Evolutionary conservation across 2,113 vertebrate genomes (phyloP).

Genomic region (Nanorana parkeri): DNA sequence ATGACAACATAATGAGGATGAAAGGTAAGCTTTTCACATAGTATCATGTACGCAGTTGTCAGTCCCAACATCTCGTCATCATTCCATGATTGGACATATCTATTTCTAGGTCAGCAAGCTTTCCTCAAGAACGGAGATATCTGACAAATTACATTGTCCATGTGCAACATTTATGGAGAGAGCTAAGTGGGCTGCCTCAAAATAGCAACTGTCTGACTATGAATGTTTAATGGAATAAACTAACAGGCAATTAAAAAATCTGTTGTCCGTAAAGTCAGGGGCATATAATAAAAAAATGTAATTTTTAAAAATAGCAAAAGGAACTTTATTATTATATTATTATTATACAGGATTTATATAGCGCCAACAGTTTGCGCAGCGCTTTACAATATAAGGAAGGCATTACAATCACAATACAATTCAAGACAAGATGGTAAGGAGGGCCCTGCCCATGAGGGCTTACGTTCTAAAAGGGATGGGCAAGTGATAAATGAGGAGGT

Average conservation of each 20-base stretch:
- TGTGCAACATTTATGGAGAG: background rate
- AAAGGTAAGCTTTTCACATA: conserved; percentile 5
- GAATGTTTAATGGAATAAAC: background rate
- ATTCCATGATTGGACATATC: background rate
- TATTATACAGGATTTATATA: no score
- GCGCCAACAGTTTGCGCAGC: no score
- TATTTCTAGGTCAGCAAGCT: conserved; percentile 21
- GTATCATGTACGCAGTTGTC: conserved; percentile 8
- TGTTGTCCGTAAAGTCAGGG: background rate
- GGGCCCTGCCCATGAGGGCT: no score
- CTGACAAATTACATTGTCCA: conserved; percentile 9
- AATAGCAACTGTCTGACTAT: background rate
- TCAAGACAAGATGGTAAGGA: no score
- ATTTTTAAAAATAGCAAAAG: no score
- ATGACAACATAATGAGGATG: conserved; percentile 36
- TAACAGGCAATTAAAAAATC: background rate
- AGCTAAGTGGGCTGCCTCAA: background rate
- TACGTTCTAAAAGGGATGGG: no score
- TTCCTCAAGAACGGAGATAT: conserved; percentile 28
- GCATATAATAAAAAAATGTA: no score
- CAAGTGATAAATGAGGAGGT: no score
- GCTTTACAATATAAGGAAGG: no score
- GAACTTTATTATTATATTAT: no score
- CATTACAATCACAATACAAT: no score
- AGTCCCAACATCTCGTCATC: background rate